These are phyloP conservation scores for Lepidocolaptes lacrymiger DNA, from an alignment of 2,797 vertebrate species.

Conservation along the genomic window DNA sequence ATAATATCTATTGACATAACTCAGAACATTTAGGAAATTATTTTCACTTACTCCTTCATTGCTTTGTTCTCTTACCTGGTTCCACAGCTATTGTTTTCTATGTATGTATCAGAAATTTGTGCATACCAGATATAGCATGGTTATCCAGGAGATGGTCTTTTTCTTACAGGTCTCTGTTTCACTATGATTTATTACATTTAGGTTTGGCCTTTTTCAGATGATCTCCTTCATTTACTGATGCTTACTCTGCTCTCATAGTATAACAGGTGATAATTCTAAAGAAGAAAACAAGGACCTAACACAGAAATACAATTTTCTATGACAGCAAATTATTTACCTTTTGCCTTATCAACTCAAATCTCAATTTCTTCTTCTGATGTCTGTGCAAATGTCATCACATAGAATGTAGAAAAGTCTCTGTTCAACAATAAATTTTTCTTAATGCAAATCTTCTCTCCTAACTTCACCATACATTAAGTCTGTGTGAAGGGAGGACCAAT, in stretches of 20 bases:
- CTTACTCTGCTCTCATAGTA: background rate
- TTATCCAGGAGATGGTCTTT: background rate
- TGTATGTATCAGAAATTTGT: background rate
- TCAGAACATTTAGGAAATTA: background rate
- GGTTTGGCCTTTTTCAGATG: background rate
- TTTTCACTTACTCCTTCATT: background rate
- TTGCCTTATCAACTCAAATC: background rate
- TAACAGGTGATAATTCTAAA: background rate
- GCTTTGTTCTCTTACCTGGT: background rate
- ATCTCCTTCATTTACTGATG: background rate
- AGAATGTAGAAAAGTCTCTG: background rate
- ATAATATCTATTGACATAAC: background rate
- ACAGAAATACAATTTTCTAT: background rate
- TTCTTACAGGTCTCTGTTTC: background rate
- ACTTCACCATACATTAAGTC: background rate
- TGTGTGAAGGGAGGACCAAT: background rate
- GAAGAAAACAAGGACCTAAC: background rate
- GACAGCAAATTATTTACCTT: background rate
- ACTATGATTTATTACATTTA: background rate
- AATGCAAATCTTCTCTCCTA: background rate
- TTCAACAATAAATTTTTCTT: background rate
- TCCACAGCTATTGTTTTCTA: background rate
- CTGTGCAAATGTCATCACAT: background rate
- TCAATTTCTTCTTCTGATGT: background rate
- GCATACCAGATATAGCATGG: background rate